Conservation (phyloP, 1,140 invertebrate species). For the Tetramorium simillimum region DNA sequence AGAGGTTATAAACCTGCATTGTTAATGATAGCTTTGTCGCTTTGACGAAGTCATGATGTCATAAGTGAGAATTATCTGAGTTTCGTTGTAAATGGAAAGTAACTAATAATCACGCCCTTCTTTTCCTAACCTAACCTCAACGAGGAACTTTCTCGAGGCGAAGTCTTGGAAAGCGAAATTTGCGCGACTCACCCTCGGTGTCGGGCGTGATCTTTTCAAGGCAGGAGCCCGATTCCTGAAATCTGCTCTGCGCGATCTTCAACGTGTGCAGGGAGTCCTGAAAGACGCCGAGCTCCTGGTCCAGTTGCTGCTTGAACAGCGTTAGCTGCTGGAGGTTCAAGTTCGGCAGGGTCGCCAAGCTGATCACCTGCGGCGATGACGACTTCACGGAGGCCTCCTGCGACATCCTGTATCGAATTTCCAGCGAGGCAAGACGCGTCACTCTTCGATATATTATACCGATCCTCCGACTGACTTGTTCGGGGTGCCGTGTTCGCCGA, state of each 20-base stretch:
- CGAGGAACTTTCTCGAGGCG: neutral
- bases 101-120: no score
- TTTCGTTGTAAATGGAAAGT: no score
- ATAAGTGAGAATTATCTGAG: no score
- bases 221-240: conserved; percentile 94
- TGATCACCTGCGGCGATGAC: conserved; percentile 89
- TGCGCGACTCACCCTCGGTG: conserved; percentile 86
- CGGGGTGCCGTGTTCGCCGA: no score
- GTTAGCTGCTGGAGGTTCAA: conserved; percentile 92
- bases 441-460: neutral
- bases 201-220: conserved; percentile 92
- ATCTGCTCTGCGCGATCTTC: conserved; percentile 96
- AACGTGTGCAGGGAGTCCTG: conserved; percentile 95
- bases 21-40: no score
- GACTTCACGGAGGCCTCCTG: conserved; percentile 86
- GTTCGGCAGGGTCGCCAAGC: conserved; percentile 91
- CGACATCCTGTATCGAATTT: conserved; percentile 84
- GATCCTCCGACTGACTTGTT: neutral
- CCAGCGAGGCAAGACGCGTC: neutral
- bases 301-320: conserved; percentile 94
- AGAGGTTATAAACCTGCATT: no score
- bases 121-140: conserved; percentile 72
- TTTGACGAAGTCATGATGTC: no score
- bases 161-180: neutral
- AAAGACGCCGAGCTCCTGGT: conserved; percentile 94